Conservation (phyloP, 1,140 invertebrate genomes). For the Apis cerana region DNA sequence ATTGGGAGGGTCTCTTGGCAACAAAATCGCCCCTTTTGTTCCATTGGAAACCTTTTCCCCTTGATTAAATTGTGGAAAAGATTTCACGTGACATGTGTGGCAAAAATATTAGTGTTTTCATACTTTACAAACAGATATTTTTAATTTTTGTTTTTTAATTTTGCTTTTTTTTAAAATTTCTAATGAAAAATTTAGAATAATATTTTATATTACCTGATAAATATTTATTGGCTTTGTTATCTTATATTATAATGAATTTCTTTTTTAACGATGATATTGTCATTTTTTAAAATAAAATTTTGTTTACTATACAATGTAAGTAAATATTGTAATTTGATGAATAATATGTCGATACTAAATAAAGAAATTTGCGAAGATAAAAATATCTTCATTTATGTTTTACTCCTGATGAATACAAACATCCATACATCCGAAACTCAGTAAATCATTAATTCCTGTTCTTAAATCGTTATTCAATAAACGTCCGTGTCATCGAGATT, state of each 20-base stretch:
- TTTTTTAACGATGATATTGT: too few species aligned
- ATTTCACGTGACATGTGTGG: background rate
- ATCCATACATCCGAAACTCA: background rate
- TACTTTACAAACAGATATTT: background rate
- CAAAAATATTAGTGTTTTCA: too few species aligned
- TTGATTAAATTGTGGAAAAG: conserved; percentile 24
- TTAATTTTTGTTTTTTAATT: too few species aligned
- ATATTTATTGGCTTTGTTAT: too few species aligned
- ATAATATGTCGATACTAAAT: too few species aligned
- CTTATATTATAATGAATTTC: too few species aligned
- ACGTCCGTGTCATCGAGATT: background rate
- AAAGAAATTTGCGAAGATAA: too few species aligned
- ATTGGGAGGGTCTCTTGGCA: conserved; percentile 27
- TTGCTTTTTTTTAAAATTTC: background rate
- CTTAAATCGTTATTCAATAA: background rate
- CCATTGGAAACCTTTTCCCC: background rate
- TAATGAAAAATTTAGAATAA: background rate
- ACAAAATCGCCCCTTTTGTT: conserved; percentile 3
- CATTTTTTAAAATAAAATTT: too few species aligned
- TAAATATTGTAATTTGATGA: too few species aligned
- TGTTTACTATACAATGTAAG: too few species aligned
- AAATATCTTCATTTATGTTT: too few species aligned
- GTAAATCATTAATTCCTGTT: background rate
- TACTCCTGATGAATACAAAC: background rate
- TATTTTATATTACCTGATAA: too few species aligned